Conservation (phyloP, 2,888 invertebrate genomes). For the Agriopis leucophaearia region DNA sequence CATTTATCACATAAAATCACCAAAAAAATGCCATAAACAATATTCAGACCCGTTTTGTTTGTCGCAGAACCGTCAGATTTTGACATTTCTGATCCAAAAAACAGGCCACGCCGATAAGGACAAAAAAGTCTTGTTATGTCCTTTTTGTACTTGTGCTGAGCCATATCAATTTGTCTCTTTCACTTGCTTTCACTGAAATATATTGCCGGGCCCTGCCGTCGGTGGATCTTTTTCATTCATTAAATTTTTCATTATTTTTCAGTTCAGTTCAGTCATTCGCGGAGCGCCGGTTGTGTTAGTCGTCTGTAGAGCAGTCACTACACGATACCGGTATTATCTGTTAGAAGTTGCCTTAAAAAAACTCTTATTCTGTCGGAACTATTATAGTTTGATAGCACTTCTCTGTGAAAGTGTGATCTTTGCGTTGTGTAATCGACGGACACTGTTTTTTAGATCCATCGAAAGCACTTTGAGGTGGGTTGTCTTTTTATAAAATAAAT, state of each 20-base stretch:
- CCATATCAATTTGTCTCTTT: no score
- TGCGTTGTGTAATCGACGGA: conserved; percentile 62
- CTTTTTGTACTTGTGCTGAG: no score
- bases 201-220: no score
- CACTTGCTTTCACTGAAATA: no score
- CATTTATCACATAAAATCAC: no score
- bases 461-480: conserved; percentile 76
- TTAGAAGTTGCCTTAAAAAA: conserved; percentile 52
- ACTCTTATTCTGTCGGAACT: conserved; percentile 53
- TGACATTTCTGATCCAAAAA: no score
- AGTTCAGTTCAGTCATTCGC: conserved; percentile 69
- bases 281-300: conserved; percentile 73
- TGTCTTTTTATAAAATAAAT: conserved; percentile 60
- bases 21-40: no score
- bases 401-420: conserved; percentile 72
- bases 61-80: no score
- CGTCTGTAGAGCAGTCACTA: conserved; percentile 75
- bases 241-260: conserved; percentile 16
- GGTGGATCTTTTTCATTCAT: not conserved
- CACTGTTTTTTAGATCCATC: conserved; percentile 65
- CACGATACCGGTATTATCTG: conserved; percentile 73
- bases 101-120: no score
- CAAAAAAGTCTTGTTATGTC: no score
- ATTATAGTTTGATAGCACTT: conserved; percentile 60
- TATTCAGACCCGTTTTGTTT: no score